Evolutionary conservation across 2,113 vertebrate genomes (phyloP).

Genomic region (Paedocypris sp.): DNA sequence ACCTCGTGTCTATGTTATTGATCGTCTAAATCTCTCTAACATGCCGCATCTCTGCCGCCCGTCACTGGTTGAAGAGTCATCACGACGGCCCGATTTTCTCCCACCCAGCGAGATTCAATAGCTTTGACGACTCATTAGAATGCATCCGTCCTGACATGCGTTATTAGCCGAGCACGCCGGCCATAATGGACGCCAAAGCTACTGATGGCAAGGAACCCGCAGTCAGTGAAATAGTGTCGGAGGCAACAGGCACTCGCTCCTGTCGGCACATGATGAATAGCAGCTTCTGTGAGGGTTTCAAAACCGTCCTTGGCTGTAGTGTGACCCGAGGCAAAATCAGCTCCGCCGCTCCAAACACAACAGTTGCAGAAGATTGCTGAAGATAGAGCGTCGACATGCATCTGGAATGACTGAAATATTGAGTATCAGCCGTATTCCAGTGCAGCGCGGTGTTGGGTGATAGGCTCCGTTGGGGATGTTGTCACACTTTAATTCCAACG

Average conservation of each 20-base stretch:
- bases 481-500: too few species aligned
- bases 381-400: not conserved
- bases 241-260: conserved; percentile 8
- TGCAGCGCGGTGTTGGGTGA: not conserved
- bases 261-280: conserved; percentile 20
- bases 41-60: conserved; percentile 1
- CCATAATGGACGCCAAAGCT: conserved; percentile 37
- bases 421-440: not conserved
- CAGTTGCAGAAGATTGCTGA: not conserved
- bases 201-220: not conserved
- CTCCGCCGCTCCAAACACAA: not conserved
- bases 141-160: conserved; percentile 41
- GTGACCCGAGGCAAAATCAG: conserved; percentile 18
- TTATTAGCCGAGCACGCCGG: conserved; percentile 40
- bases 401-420: not conserved
- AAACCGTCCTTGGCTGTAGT: conserved; percentile 15
- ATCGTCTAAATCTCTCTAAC: conserved; percentile 17
- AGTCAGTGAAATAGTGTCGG: not conserved
- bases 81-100: conserved; percentile 14
- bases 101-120: conserved; percentile 29
- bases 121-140: conserved; percentile 48
- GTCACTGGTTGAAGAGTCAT: conserved; percentile 24
- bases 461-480: too few species aligned
- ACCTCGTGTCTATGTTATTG: not conserved
- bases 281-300: conserved; percentile 19